Conservation (phyloP, 2,888 invertebrate genomes). For the Microctonus aethiopoides region DNA sequence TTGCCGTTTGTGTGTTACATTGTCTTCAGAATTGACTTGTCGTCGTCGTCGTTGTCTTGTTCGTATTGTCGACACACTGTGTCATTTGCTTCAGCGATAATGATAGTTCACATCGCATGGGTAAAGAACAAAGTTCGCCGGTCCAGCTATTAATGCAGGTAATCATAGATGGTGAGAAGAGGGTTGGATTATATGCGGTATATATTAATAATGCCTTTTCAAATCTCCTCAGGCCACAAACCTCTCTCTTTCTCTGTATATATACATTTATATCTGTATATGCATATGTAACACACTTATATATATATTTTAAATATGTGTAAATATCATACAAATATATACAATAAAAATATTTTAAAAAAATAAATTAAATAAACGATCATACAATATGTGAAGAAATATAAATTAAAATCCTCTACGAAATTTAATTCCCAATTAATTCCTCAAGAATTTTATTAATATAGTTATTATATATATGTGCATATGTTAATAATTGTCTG, state of each 20-base stretch:
- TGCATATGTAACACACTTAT: conserved; percentile 9
- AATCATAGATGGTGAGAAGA: conserved; percentile 59
- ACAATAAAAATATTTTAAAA: no score
- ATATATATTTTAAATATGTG: neutral
- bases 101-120: conserved; percentile 57
- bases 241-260: no score
- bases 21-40: neutral
- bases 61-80: conserved; percentile 13
- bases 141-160: conserved; percentile 64
- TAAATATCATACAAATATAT: no score
- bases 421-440: no score
- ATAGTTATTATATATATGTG: no score
- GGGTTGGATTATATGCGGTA: conserved; percentile 54
- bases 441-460: no score
- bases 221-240: conserved; percentile 53
- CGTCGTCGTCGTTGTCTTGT: conserved; percentile 26
- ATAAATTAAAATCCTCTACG: no score
- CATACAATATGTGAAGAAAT: neutral
- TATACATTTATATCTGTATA: no score
- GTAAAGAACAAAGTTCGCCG: conserved; percentile 59
- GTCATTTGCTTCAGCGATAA: conserved; percentile 48
- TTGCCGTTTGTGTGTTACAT: neutral
- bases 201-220: conserved; percentile 66
- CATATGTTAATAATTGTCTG: no score
- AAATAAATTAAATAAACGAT: neutral